Conservation (phyloP, 2,113 vertebrate species). For the Xerus inauris region DNA sequence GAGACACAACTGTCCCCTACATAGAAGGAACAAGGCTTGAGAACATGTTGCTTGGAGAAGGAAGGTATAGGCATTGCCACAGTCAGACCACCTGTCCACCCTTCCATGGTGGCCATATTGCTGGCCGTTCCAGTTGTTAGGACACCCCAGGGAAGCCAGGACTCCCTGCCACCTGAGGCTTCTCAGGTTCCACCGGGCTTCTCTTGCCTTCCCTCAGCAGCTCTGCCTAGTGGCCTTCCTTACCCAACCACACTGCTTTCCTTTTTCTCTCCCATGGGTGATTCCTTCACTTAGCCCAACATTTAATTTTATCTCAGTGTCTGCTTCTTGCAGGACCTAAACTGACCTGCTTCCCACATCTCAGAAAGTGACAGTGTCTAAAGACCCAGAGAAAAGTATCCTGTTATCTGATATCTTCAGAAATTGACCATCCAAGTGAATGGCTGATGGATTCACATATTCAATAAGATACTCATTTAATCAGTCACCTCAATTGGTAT, state of each 20-base stretch:
- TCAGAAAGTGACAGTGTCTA: not conserved
- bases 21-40: not conserved
- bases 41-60: not conserved
- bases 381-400: not conserved
- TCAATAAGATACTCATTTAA: not conserved
- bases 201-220: not conserved
- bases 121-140: not conserved
- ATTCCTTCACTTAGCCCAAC: not conserved
- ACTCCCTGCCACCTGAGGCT: too few species aligned
- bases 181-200: not conserved
- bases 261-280: not conserved
- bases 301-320: not conserved
- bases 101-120: fast-evolving
- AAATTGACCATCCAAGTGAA: not conserved
- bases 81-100: too few species aligned
- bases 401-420: not conserved
- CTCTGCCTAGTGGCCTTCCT: not conserved
- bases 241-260: not conserved
- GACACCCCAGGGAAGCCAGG: too few species aligned
- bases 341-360: not conserved
- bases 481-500: not conserved
- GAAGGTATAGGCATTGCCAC: not conserved
- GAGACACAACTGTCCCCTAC: too few species aligned
- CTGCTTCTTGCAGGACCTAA: not conserved
- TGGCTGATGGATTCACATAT: not conserved